Base-by-base conservation (phyloP, 2,797 vertebrate genomes). In the Tarsius wallacei region DNA sequence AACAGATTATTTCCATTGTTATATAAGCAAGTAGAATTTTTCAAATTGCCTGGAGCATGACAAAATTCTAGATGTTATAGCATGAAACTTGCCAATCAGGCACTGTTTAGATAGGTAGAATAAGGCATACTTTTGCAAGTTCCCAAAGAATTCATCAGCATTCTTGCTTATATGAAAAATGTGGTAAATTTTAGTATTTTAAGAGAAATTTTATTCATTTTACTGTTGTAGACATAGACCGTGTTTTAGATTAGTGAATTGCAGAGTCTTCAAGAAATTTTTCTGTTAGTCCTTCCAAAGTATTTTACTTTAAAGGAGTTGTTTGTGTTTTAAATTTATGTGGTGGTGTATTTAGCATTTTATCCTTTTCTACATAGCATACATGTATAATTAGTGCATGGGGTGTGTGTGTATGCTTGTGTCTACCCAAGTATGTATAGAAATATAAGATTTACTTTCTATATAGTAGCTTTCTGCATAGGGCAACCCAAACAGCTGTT, bases 401-500 rank as follows among this genome's bases (percentile, higher is more conserved):
- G 68, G 5, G 95, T 98, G 83, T 94, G 90, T 98, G 97, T 98
- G 97, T 97, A 92, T 97, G 86, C 92, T 90, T 93, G 82, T 98
- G 98, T 98, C 73, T 95, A 55, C 76, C 81, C 84, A 12, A 85
- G 71, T 91, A 97, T 51, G 85, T 97, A 93, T 90, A 90, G 94
- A 91, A 96, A 95, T 96, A 97, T 83, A 95, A 97, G 96, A 90
- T 90, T 96, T 98, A 98, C 97, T 98, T 99, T 99, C 98, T 98
- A 98, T 99, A 98, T 98, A 98, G 98, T 98, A 98, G 98, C 98
- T 98, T 98, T 98, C 98, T 97, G 98, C 98, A 98, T 70, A 98
- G 98, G 98, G 98, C 98, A 99, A 99, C 98, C 99, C 98, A 99
- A 99, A 99, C 99, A 99, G 99, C 99, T 99, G 99, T 99, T 99